Base-by-base conservation (phyloP, 2,797 vertebrate genomes). In the Anolis apletophallus region DNA sequence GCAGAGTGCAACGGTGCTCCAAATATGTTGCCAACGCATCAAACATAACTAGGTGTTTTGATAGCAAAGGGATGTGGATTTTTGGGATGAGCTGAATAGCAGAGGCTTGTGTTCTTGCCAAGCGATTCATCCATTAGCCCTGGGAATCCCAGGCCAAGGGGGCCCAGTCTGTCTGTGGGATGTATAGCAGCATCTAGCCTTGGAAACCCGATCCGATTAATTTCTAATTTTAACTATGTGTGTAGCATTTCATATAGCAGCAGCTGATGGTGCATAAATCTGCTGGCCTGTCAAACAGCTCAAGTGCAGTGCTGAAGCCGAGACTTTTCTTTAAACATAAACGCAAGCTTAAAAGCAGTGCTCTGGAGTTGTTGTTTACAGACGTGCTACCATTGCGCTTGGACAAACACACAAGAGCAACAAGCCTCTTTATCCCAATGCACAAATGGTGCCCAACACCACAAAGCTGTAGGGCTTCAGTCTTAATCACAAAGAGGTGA, bases 221-320 rank as follows among this genome's bases (percentile, higher is more conserved):
- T 87, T 93, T 94, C 95, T 95, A 95, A 96, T 95, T 96, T 96
- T 96, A 95, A 90, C 95, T 89, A 12, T 0, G 0, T 87, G 89
- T 89, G 13, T 83, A 93, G 93, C 92, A 95, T 95, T 93, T 93
- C 96, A 93, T 95, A 94, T 93, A 92, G 95, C 85, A 91, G 89
- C 96, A 97, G 96, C 96, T 97, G 96, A 90, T 94, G 92, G 88
- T 94, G 91, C 50, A 89, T 95, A 94, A 94, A 93, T 92, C 90
- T 91, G 89, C n/a, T 0, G 72, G 83, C 87, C 88, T 94, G 90
- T 90, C 81, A 89, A 89, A 87, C 90, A 88, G 81, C 90, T 88
- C 29, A 1, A 93, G 84, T 9, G 57, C 92, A 81, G 85, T 0
- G 36, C 90, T 94, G 17, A 92, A 93, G 91, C 84, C 91, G 95